Evolutionary conservation across 1,140 invertebrate species (phyloP), one percentile per base, ranked within the genome.

Genomic region (Geopemphigus sp.): DNA sequence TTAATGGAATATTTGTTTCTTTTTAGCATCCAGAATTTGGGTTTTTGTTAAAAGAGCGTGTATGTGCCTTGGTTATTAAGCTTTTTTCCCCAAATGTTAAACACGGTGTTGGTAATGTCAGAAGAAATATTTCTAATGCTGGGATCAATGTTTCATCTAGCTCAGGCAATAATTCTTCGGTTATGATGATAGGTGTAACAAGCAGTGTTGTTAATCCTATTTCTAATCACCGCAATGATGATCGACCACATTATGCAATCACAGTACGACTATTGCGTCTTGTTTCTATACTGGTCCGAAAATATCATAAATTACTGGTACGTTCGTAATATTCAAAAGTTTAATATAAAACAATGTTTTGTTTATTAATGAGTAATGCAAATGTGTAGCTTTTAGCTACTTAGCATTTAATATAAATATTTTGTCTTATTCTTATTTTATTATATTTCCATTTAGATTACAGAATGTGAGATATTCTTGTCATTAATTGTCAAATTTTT

Each of bases 401-500:
- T 70, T 26, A 39, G 14, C 8, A 63, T 26, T n/a, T 56, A 63
- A 39, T 47, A 15, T 45, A n/a, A 17, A 19, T 24, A 6, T 24
- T 57, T 26, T 29, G 5, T 29, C 8, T 8, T 4, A 24, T 22
- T 64, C 61, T 26, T 39, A 10, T 5, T 29, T 63, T 29, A 8
- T 63, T 63, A 32, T 63, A 26, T 15, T 61, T 0, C 1, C 6
- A 39, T 50, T 82, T 84, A 95, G 94, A 90, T 95, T 24, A 98
- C 97, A 6, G 97, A 99, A 86, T 98, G 96, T 87, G 98, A 99
- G 88, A 99, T 99, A 84, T 98, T 99, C 86, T 87, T 99, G 61
- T 98, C 96, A 1, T 87, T 99, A 50, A 93, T 99, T 54, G 94
- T 99, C 6, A 98, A 98, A 86, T 98, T 99, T 87, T 86, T 99